Base-by-base conservation (phyloP, 2,888 invertebrate genomes). In the Clitarchus hookeri region DNA sequence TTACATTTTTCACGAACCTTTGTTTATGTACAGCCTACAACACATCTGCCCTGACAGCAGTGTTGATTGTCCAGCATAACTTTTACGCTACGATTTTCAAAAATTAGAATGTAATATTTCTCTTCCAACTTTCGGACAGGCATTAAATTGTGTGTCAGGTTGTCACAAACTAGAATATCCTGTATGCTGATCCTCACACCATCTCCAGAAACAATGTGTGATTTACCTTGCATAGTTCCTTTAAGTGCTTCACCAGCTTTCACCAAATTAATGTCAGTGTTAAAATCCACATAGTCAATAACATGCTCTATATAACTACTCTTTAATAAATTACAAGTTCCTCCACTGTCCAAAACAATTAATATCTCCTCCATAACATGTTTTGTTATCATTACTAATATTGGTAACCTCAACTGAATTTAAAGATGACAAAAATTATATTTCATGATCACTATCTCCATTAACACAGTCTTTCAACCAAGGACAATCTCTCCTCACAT, bases 311-410 rank as follows among this genome's bases (percentile, higher is more conserved):
- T 4, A 78, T 78, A 78, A 23, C 26, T 78, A 26, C 78, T 19
- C n/a, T 78, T 23, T 78, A 78, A n/a, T 79, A 79, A 79, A n/a
- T 79, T 12, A 12, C 79, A n/a, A 26, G 79, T 79, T 26, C 3
- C 79, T n/a, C 79, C 79, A 79, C 79, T 19, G 79, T 79, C 79
- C 79, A 79, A n/a, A n/a, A 79, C 79, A 79, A 79, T n/a, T 79
- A 23, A 79, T 11, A 79, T n/a, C 0, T n/a, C 79, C 79, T 79
- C 79, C 23, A 79, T 79, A n/a, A 8, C 8, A 26, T 26, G 13
- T 25, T n/a, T 79, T 78, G 3, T 77, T 23, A 79, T 12, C 23
- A 19, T 26, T n/a, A 79, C 26, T 26, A 12, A n/a, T 12, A 13
- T 19, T 27, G 3, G 26, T n/a, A 13, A 79, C 79, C 23, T 79